Evolutionary conservation across 2,888 invertebrate species (phyloP).

Genomic region (Meta bourneti): DNA sequence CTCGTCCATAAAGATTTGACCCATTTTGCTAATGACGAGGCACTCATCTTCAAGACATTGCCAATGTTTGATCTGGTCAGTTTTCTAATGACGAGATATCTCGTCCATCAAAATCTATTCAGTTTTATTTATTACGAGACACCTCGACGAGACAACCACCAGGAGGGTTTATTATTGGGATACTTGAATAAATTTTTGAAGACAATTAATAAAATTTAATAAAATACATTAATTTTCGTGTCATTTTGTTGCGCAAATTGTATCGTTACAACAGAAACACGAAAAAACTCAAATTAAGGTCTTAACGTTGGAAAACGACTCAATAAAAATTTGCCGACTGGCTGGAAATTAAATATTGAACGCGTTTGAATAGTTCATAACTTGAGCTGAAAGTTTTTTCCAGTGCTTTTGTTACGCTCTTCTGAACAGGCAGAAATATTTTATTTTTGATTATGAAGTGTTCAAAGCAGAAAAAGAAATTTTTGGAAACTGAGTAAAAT

Average conservation of each 20-base stretch:
- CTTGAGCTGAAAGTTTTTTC: neutral
- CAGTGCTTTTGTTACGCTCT: neutral
- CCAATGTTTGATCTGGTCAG: too few species aligned
- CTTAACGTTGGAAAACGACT: neutral
- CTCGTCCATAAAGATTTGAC: too few species aligned
- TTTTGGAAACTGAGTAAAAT: neutral
- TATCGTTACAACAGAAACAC: conserved; percentile 24
- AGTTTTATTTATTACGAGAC: too few species aligned
- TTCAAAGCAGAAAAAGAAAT: neutral
- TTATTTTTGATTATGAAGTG: neutral
- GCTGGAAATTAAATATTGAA: neutral
- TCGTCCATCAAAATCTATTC: too few species aligned
- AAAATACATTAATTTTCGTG: conserved; percentile 40
- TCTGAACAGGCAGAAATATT: neutral
- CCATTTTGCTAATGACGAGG: too few species aligned
- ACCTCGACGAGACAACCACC: too few species aligned
- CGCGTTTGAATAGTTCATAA: neutral
- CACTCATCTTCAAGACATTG: too few species aligned
- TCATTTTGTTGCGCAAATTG: conserved; percentile 13
- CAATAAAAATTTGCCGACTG: neutral
- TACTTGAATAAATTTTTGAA: too few species aligned
- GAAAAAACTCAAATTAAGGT: conserved; percentile 13
- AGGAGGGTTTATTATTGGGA: too few species aligned
- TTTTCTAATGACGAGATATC: too few species aligned
- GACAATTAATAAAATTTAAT: too few species aligned